Evolutionary conservation across 2,888 invertebrate species (phyloP), one percentile per base, ranked within the genome.

Genomic region (Volucella inflata): DNA sequence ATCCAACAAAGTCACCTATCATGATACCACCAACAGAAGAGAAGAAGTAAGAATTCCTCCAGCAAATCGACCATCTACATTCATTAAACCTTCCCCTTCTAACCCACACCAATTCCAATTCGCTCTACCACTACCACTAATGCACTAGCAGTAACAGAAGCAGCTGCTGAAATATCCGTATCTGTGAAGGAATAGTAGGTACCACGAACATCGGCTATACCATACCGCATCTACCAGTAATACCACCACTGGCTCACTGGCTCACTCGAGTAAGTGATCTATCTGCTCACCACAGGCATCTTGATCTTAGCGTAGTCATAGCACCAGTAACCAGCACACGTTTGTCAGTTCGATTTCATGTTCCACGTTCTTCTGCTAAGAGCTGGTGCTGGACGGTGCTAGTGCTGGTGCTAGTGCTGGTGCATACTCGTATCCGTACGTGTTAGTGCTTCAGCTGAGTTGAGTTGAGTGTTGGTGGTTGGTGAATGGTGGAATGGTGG

Each of bases 11-110:
- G 30, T 64, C 78, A 78, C 78, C 75, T 79, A 80, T 70, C 70
- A 79, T 48, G 30, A 6, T 48, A 64, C 67, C 17, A 77, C 65
- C 53, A 71, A 51, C 60, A 76, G 40, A 46, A 62, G n/a, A 55
- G 36, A 40, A 55, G 50, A 17, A 11, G 51, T 55, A 50, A 65
- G 44, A 70, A 78, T 79, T 79, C 75, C 57, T 68, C 40, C 71
- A 75, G 79, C 74, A 67, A 70, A 70, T 74, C 78, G 72, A 71
- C 71, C 76, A 71, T 76, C 75, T 50, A 51, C 65, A 75, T 75
- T 74, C 75, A 85, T 80, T 71, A 68, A 77, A 85, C 81, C 81
- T 81, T 85, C 85, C 85, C 85, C 85, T 81, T 85, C 67, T 85
- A 80, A 84, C 84, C 75, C 75, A 84, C 60, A 84, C 84, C 46